phyloP scores from a whole-genome alignment of 2,113 vertebrate species.

The Platysteira castanea region DNA sequence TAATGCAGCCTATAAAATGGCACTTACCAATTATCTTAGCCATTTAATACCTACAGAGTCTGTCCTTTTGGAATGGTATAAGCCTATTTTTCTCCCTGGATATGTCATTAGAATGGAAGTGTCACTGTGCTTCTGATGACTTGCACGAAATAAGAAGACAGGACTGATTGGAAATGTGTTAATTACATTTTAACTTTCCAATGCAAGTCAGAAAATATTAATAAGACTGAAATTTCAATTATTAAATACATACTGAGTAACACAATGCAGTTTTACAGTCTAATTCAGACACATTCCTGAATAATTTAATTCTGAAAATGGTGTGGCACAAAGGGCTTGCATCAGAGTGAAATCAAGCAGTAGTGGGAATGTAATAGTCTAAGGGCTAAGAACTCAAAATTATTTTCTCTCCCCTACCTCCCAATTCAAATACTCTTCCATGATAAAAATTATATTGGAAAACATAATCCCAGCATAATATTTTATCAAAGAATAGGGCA shows the following conservation, averaged over 20 bases:
- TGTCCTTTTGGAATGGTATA: neutral
- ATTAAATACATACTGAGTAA: conserved; percentile 54
- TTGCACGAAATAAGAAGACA: neutral
- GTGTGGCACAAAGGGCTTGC: neutral
- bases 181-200: conserved; percentile 35
- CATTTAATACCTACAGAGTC: neutral
- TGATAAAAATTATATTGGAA: neutral
- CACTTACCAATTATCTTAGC: conserved; percentile 1
- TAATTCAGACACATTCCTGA: conserved; percentile 22
- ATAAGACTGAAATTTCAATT: conserved; percentile 52
- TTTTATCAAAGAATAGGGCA: neutral
- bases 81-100: neutral
- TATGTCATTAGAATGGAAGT: neutral
- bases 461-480: neutral
- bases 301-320: conserved; percentile 54
- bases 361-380: neutral
- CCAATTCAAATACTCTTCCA: neutral
- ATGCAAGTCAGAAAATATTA: conserved; percentile 41
- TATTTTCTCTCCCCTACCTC: neutral
- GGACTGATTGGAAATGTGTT: neutral
- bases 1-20: neutral
- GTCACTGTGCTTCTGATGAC: neutral
- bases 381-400: neutral
- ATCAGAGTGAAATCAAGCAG: conserved; percentile 6
- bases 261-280: conserved; percentile 23